These are phyloP conservation scores for Trypoxylon attenuatum DNA, from an alignment of 2,888 invertebrate genomes.

Conservation along the genomic window DNA sequence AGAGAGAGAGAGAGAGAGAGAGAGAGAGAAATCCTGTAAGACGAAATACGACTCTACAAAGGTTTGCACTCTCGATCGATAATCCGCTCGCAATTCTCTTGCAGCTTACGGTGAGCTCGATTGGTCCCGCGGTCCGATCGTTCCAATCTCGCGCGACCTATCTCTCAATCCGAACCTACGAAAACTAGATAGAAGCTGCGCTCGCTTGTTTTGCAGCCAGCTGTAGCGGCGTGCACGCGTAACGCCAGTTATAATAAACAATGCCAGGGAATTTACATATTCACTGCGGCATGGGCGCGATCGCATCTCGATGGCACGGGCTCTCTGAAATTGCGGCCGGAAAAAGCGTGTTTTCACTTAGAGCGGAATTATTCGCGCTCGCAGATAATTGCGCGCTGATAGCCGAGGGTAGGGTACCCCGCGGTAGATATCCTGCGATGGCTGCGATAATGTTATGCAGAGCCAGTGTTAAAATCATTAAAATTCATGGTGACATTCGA, in stretches of 20 bases:
- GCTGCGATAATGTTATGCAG: too few relatives aligned
- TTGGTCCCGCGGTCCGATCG: background rate
- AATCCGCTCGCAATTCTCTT: background rate
- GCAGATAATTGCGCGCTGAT: background rate
- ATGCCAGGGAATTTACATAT: background rate
- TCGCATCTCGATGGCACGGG: background rate
- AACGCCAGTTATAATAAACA: constrained; percentile 1
- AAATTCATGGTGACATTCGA: too few relatives aligned
- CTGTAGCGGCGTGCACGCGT: background rate
- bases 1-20: constrained; percentile 8
- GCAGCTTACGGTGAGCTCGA: background rate
- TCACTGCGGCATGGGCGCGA: background rate
- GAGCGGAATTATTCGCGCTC: background rate
- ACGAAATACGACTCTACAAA: constrained; percentile 31
- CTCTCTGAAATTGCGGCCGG: background rate
- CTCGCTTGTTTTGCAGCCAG: background rate
- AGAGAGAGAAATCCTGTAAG: constrained; percentile 24
- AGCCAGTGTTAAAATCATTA: too few relatives aligned
- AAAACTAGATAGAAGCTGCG: too few relatives aligned
- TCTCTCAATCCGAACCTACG: too few relatives aligned
- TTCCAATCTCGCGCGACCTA: background rate
- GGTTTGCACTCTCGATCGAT: constrained; percentile 17
- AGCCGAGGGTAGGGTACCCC: too few relatives aligned
- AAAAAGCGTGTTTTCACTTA: background rate
- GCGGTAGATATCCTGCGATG: too few relatives aligned